Evolutionary conservation across 2,888 invertebrate genomes (phyloP).

Genomic region (Byasa hedistus): DNA sequence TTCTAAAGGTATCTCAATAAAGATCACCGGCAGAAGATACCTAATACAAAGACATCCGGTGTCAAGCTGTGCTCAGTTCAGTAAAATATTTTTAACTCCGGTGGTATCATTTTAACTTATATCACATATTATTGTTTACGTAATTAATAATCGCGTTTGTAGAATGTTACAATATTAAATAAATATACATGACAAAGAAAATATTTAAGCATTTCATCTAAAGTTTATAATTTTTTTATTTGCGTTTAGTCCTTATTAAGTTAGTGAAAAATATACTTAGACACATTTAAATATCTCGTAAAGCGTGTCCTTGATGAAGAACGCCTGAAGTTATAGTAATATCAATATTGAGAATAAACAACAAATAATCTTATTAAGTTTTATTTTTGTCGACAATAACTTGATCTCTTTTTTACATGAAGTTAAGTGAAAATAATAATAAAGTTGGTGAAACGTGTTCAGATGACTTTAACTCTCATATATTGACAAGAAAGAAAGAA

Average conservation of each 20-base stretch:
- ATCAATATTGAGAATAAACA: not conserved
- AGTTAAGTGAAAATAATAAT: no score
- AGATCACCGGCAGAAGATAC: conserved; percentile 22
- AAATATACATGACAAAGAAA: no score
- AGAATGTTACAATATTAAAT: no score
- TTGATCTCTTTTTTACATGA: no score
- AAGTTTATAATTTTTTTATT: no score
- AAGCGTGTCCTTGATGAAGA: not conserved
- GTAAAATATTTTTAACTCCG: conserved; percentile 25
- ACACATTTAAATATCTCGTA: not conserved
- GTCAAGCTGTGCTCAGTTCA: conserved; percentile 38
- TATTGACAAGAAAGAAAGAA: no score
- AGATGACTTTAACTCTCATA: no score
- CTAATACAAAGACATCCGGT: conserved; percentile 35
- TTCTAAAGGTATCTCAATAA: conserved; percentile 28
- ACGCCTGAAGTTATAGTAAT: not conserved
- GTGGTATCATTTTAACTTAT: conserved; percentile 7
- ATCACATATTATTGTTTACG: conserved; percentile 1
- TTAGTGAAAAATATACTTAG: not conserved
- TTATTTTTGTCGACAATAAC: no score
- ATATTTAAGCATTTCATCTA: no score
- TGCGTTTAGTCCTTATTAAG: not conserved
- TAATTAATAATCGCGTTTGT: not conserved
- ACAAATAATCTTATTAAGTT: not conserved
- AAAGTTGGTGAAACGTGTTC: no score